Conservation (phyloP, 2,113 vertebrate species). For the Lates calcarifer region DNA sequence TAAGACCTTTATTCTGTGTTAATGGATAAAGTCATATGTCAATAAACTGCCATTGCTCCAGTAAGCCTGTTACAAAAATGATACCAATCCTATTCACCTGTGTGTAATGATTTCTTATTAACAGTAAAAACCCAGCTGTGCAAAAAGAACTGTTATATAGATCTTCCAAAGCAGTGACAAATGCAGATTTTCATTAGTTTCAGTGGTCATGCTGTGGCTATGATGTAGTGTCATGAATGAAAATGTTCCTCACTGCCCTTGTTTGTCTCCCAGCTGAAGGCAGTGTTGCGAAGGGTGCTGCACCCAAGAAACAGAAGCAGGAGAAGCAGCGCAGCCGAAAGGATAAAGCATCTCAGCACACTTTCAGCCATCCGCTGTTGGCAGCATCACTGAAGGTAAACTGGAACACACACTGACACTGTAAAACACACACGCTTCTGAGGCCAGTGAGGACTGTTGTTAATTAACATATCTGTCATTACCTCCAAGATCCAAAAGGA, state of each 20-base stretch:
- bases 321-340: constrained; percentile 85
- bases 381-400: constrained; percentile 91
- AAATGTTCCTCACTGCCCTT: background rate
- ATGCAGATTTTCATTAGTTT: background rate
- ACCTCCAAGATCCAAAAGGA: background rate
- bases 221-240: background rate
- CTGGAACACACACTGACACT: background rate
- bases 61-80: too few relatives aligned
- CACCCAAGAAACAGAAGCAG: constrained; percentile 84
- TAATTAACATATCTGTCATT: background rate
- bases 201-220: background rate
- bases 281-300: constrained; percentile 66
- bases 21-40: too few relatives aligned
- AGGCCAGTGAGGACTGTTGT: background rate
- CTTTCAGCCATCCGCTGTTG: constrained; percentile 89
- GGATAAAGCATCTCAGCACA: constrained; percentile 89
- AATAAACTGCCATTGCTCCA: too few relatives aligned
- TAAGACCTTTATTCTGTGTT: too few relatives aligned
- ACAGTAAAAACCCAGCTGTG: too few relatives aligned
- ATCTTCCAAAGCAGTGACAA: background rate
- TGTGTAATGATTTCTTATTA: too few relatives aligned
- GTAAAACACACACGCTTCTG: background rate
- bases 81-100: too few relatives aligned
- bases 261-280: constrained; percentile 69
- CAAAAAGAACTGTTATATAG: background rate